Percentiles rank a stretch among this genome's conserved stretches.
phyloP scores from a whole-genome alignment of 2,113 vertebrate genomes.

The Pungitius pungitius region DNA sequence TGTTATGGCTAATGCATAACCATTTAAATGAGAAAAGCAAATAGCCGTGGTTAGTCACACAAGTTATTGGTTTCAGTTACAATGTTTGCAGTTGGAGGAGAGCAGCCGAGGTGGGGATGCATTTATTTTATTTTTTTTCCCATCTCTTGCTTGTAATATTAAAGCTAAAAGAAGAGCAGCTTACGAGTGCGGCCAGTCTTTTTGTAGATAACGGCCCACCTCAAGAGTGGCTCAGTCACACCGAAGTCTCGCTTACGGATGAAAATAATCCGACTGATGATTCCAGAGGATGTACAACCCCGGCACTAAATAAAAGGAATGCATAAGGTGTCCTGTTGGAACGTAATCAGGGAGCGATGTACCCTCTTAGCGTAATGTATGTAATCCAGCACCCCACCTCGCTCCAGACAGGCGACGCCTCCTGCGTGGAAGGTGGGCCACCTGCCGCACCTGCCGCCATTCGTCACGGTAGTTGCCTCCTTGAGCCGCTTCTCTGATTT shows the following conservation, averaged over 20 bases:
- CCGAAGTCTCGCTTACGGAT: conserved; percentile 4
- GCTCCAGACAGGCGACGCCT: conserved; percentile 11
- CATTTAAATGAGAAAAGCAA: conserved; percentile 23
- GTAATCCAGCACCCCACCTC: not conserved
- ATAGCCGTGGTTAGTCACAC: conserved; percentile 15
- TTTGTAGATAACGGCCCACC: conserved; percentile 20
- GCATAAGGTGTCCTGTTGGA: not conserved
- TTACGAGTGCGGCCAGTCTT: conserved; percentile 19
- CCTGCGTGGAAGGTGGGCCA: conserved; percentile 8
- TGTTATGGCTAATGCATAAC: conserved; percentile 21
- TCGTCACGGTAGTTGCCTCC: conserved; percentile 5
- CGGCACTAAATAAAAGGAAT: conserved; percentile 11
- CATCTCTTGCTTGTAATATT: conserved; percentile 21
- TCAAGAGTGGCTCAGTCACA: conserved; percentile 20
- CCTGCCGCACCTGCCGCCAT: not conserved
- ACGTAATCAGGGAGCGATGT: not conserved
- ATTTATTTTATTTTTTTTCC: not conserved
- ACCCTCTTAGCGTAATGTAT: not conserved
- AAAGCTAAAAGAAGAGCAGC: conserved; percentile 11
- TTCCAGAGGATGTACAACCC: not conserved
- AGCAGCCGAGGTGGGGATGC: not conserved
- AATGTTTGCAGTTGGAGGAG: conserved; percentile 5
- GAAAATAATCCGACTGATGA: conserved; percentile 32
- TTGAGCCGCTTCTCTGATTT: not conserved
- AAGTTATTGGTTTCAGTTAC: not conserved